Percentiles rank a stretch among this genome's conserved stretches.
Conservation (phyloP, 2,797 vertebrate genomes). For the Peromyscus attwateri region DNA sequence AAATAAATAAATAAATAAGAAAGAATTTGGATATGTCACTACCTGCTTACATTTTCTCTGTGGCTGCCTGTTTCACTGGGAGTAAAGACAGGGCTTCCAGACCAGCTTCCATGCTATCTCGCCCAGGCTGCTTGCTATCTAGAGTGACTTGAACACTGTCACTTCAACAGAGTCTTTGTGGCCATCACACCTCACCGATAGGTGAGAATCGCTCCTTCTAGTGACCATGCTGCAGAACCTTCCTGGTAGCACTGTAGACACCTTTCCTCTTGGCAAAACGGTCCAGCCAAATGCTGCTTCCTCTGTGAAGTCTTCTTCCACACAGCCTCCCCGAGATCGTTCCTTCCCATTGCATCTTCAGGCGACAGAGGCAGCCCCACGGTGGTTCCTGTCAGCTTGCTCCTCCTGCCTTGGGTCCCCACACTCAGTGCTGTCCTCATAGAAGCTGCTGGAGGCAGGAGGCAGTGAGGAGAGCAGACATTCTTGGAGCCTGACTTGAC, state of each 20-base stretch:
- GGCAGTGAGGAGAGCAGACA: neutral
- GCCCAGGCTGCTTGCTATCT: neutral
- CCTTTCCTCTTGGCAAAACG: neutral
- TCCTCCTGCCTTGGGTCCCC: conserved; percentile 3
- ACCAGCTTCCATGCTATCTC: neutral
- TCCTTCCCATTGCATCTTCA: neutral
- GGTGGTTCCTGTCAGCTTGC: neutral
- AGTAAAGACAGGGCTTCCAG: neutral
- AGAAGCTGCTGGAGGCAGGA: neutral
- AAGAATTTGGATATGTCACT: neutral
- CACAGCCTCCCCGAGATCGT: neutral
- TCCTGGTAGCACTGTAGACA: neutral
- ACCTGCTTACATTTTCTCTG: neutral
- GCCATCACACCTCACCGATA: neutral
- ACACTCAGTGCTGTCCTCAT: neutral
- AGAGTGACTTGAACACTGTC: neutral
- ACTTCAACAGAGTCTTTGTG: neutral
- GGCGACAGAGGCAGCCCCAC: neutral
- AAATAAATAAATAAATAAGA: too few species aligned
- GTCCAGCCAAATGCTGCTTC: neutral
- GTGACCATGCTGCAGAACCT: neutral
- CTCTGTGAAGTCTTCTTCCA: conserved; percentile 37
- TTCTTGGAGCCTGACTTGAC: neutral
- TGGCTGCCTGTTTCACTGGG: neutral
- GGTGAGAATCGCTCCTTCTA: neutral